A percentile compares a stretch with the other conserved stretches of the same genome.
phyloP scores from a whole-genome alignment of 2,797 vertebrate genomes.

The Acanthiza pusilla region DNA sequence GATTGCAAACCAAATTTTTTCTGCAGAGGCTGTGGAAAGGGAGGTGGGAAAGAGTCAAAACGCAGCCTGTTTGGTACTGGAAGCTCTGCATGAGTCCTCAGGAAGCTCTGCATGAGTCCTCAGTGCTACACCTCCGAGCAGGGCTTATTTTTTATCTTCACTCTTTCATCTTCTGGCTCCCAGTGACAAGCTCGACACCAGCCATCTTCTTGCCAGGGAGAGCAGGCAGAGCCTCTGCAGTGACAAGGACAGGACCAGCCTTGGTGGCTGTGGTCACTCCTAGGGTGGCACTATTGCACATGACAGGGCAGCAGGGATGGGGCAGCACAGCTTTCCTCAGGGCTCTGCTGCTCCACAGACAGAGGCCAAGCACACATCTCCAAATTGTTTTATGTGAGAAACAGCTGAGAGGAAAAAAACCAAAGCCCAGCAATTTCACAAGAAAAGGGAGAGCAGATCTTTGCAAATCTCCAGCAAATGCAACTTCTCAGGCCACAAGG shows the following conservation, averaged over 20 bases:
- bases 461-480: background rate
- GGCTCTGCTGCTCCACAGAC: background rate
- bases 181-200: background rate
- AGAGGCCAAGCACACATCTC: background rate
- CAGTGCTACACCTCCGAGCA: background rate
- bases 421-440: background rate
- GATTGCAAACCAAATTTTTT: background rate
- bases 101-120: background rate
- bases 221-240: background rate
- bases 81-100: background rate
- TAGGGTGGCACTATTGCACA: background rate
- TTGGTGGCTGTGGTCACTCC: background rate
- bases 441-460: background rate
- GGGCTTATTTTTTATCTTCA: background rate
- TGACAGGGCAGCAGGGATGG: fast-evolving
- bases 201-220: background rate
- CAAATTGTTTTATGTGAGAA: background rate
- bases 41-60: background rate
- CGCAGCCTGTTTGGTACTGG: background rate
- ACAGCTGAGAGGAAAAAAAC: background rate
- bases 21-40: background rate
- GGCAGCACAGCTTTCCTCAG: fast-evolving
- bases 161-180: background rate
- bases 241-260: background rate
- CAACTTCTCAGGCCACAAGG: background rate